Evolutionary conservation across 2,888 invertebrate species (phyloP).

Genomic region (Dioctria rufipes): DNA sequence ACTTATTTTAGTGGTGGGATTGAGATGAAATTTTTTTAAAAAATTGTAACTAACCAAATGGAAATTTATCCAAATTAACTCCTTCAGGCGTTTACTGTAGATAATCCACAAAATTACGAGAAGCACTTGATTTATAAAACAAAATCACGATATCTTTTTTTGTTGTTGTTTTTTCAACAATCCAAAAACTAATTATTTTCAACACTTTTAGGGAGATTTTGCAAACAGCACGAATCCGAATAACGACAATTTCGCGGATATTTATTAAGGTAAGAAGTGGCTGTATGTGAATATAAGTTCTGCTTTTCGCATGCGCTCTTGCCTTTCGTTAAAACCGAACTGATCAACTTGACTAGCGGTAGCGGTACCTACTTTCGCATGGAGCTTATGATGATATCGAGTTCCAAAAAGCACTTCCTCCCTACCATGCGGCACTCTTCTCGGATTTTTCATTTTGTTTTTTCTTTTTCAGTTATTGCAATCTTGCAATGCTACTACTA

Average conservation of each 20-base stretch:
- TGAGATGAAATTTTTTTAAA: neutral
- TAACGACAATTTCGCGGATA: neutral
- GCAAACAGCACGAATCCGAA: constrained; percentile 6
- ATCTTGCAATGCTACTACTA: constrained; percentile 29
- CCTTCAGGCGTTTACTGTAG: neutral
- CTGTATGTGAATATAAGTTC: neutral
- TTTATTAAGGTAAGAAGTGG: too few relatives aligned
- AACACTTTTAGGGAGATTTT: neutral
- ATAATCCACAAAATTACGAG: constrained; percentile 29
- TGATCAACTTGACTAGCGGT: neutral
- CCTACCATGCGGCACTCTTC: constrained; percentile 4
- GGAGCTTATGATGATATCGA: constrained; percentile 7
- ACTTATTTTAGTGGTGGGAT: neutral
- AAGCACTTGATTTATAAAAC: constrained; percentile 6
- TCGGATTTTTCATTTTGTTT: constrained; percentile 22
- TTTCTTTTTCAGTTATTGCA: constrained; percentile 15
- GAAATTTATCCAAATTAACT: constrained; percentile 19
- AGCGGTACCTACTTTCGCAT: constrained; percentile 5
- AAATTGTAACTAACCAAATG: constrained; percentile 20
- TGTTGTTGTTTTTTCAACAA: neutral
- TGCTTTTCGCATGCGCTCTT: constrained; percentile 8
- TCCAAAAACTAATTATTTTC: neutral
- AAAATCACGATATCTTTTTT: constrained; percentile 1
- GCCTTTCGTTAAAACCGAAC: constrained; percentile 25
- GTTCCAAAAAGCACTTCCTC: constrained; percentile 26